phyloP scores from a whole-genome alignment of 2,888 invertebrate genomes.

The Heliconius erato region DNA sequence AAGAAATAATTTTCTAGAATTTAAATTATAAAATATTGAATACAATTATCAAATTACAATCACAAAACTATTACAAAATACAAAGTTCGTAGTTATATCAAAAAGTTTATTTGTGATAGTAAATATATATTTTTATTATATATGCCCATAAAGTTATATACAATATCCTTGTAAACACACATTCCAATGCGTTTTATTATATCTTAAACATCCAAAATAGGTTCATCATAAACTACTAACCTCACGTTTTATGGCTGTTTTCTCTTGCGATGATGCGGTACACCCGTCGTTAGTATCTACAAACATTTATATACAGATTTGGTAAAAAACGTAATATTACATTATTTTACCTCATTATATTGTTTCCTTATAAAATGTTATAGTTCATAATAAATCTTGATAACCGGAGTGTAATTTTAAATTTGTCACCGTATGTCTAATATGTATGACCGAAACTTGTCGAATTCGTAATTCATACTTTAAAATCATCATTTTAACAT shows the following conservation, averaged over 20 bases:
- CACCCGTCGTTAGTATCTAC: conserved; percentile 44
- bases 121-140: neutral
- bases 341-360: conserved; percentile 4
- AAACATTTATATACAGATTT: conserved; percentile 7
- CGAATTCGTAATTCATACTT: neutral
- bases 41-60: too few species aligned
- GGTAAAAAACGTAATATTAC: conserved; percentile 11
- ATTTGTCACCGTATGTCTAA: neutral
- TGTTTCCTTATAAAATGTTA: neutral
- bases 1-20: too few species aligned
- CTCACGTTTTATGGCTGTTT: conserved; percentile 59
- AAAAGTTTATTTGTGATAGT: neutral
- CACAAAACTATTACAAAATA: too few species aligned
- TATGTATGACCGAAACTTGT: neutral
- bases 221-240: conserved; percentile 55
- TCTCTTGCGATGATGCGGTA: conserved; percentile 57
- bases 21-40: too few species aligned
- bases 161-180: neutral
- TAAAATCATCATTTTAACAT: neutral
- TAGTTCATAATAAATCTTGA: neutral
- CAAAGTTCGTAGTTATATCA: neutral
- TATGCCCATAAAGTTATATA: neutral
- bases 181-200: conserved; percentile 38
- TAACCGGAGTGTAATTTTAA: neutral
- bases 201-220: conserved; percentile 48